Evolutionary conservation across 2,113 vertebrate genomes (phyloP).

Genomic region (Pundamilia nyererei): DNA sequence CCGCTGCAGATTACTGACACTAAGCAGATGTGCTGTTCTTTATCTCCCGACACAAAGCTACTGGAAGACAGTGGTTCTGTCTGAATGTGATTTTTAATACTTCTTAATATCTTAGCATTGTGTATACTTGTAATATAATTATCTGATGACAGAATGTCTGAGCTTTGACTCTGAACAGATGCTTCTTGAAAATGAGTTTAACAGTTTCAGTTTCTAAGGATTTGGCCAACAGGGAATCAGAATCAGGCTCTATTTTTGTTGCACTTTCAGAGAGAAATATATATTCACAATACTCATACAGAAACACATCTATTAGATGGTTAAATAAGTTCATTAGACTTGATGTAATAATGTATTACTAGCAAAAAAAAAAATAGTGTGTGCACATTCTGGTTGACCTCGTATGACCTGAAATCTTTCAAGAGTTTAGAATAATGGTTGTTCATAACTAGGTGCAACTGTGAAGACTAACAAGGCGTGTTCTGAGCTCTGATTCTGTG

Average conservation of each 20-base stretch:
- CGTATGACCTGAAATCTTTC: not conserved
- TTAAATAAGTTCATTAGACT: not conserved
- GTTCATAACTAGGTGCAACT: not conserved
- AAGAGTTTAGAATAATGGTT: not conserved
- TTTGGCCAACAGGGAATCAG: not conserved
- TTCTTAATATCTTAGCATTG: conserved; percentile 6
- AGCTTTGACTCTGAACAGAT: conserved; percentile 23
- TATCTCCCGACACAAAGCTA: conserved; percentile 65
- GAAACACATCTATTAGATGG: not conserved
- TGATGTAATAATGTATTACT: not conserved
- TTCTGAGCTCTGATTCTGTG: conserved; percentile 48
- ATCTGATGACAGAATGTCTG: conserved; percentile 14
- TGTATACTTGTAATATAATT: conserved; percentile 15
- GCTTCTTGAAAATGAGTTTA: not conserved
- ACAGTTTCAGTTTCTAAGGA: not conserved
- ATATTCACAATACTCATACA: not conserved
- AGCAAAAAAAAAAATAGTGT: not conserved
- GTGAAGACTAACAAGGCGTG: conserved; percentile 61
- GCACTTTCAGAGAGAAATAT: not conserved
- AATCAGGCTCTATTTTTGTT: not conserved
- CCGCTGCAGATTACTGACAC: conserved; percentile 46
- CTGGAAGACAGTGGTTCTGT: conserved; percentile 34
- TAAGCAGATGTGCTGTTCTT: conserved; percentile 64
- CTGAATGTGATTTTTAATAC: conserved; percentile 20
- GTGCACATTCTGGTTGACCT: not conserved